Base-by-base conservation (phyloP, 2,888 invertebrate species). In the Autographa pulchrina region DNA sequence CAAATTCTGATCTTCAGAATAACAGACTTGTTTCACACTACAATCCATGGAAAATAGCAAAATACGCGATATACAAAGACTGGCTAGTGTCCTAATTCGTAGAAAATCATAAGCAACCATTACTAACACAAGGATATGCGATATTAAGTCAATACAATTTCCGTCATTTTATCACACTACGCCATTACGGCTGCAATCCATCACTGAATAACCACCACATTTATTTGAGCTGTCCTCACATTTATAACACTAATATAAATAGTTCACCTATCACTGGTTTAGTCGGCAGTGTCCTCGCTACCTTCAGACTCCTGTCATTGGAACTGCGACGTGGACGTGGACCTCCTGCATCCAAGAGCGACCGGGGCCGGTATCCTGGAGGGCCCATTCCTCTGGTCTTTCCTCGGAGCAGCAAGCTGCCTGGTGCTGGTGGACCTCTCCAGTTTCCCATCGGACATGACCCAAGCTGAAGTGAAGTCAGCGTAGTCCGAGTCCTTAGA, bases 391-490 rank as follows among this genome's bases (percentile, higher is more conserved):
- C 94, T 90, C 60, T 91, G 93, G 73, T 95, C 96, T 85, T 95
- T 95, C 77, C 96, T 92, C 1, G 96, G 96, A 32, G 95, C 93
- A 43, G 95, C 94, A 77, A 96, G 78, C 81, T 96, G 96, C 73
- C 95, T 90, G 7, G 96, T 96, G 73, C 96, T 96, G 58, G 96
- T 96, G 18, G 96, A 96, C 65, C 97, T 92, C 79, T 96, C 97
- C 63, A 97, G 90, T 78, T 97, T 97, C 0, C 97, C 97, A 89
- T 97, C 97, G 78, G 97, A 97, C 92, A 97, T 97, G 41, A 97
- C 97, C 97, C 97, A 97, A 14, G 97, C 97, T 35, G 97, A 96
- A 9, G 97, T 97, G 88, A 97, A 97, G 80, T 97, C 97, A 78
- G 97, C 96, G 63, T 96, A 97, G 65, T 97, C 96, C 1, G 97